Base-by-base conservation (phyloP, 2,113 vertebrate species). In the Microcebus murinus region DNA sequence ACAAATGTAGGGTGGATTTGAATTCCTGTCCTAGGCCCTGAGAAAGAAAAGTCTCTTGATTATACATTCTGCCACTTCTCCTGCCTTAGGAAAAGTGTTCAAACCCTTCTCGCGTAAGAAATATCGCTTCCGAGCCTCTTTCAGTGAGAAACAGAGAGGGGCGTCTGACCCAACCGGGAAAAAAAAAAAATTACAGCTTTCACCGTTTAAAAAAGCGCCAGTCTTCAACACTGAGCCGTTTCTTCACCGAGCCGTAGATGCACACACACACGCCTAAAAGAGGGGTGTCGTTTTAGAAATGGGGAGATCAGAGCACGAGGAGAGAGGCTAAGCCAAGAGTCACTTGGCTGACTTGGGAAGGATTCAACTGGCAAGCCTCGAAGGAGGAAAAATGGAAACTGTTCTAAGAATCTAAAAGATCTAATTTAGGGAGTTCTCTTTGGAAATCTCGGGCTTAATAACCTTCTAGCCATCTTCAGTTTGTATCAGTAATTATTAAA, bases 401-500 rank as follows among this genome's bases (percentile, higher is more conserved):
- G 94, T 93, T 97, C 36, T 91, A 85, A 96, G 88, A 92, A 65
- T 94, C 89, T 83, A 74, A 96, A 86, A 82, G 39, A 70, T 91
- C 94, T 91, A 80, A 70, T 59, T 92, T 91, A 81, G 31, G 81
- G 31, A 94, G n/a, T 20, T 88, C 11, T 94, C 27, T 74, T 87
- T 84, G 89, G 76, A 95, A 68, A 96, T 48, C 86, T 52, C 45
- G 63, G 67, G n/a, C 65, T 94, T 95, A 57, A 84, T 63, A 79
- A 74, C 18, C 15, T 76, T 81, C 50, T 71, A 42, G 39, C 68
- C 31, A 90, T 65, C 87, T 52, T 74, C 50, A 92, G 84, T 25
- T 21, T 76, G n/a, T 3, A 2, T 80, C 90, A 90, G 50, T 76
- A 83, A 83, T 63, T 45, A 81, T 70, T 92, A 92, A 71, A 77